phyloP scores from a whole-genome alignment of 1,140 invertebrate species.

The Drosophila setifemur region DNA sequence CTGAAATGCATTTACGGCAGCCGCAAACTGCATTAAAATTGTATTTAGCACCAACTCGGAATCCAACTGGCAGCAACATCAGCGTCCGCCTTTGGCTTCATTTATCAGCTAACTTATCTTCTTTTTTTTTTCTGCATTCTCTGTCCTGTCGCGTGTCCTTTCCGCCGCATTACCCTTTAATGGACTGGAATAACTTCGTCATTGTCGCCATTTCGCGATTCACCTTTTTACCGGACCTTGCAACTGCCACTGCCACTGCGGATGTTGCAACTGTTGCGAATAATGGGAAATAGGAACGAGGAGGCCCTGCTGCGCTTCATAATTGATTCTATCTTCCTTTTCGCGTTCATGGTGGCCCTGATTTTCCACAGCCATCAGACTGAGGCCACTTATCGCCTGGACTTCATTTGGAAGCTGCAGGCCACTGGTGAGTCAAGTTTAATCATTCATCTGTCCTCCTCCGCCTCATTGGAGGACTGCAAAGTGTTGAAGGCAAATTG shows the following conservation, averaged over 20 bases:
- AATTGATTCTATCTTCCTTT: constrained; percentile 82
- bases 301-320: constrained; percentile 79
- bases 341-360: constrained; percentile 88
- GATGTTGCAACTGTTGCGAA: background rate
- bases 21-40: constrained; percentile 80
- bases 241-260: background rate
- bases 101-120: constrained; percentile 38
- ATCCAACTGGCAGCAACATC: constrained; percentile 12
- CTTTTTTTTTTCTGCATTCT: background rate
- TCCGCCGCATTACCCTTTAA: constrained; percentile 49
- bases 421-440: constrained; percentile 86
- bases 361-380: constrained; percentile 94
- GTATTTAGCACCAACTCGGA: constrained; percentile 65
- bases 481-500: constrained; percentile 4
- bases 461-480: background rate
- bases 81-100: constrained; percentile 29
- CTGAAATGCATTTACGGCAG: constrained; percentile 72
- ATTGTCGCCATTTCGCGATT: constrained; percentile 31
- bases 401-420: constrained; percentile 97
- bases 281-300: constrained; percentile 66
- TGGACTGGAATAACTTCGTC: constrained; percentile 71
- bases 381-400: constrained; percentile 92
- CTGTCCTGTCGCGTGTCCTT: background rate
- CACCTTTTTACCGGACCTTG: background rate
- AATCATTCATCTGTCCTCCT: background rate